These are phyloP conservation scores for Rhombomys opimus DNA, from an alignment of 2,113 vertebrate genomes.

Conservation along the genomic window DNA sequence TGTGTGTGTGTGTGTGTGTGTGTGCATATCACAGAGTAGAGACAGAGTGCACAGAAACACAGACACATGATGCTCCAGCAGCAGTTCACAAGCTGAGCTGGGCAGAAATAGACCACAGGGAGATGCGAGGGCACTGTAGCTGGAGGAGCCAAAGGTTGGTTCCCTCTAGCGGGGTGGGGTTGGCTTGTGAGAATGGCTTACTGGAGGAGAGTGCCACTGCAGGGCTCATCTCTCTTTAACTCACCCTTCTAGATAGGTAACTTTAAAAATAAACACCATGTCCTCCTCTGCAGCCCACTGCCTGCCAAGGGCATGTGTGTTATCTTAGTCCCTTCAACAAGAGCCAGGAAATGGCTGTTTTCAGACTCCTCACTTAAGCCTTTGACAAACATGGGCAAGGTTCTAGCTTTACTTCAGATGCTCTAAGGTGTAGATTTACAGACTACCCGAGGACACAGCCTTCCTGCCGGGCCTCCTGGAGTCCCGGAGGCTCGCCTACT, in stretches of 20 bases:
- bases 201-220: not conserved
- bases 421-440: not conserved
- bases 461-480: not conserved
- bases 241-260: not conserved
- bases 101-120: not conserved
- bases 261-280: not conserved
- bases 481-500: not conserved
- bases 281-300: not conserved
- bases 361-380: not conserved
- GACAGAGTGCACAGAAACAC: not conserved
- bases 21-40: not conserved
- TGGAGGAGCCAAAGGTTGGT: not conserved
- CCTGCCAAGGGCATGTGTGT: not conserved
- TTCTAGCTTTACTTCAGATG: not conserved
- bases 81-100: not conserved
- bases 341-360: not conserved
- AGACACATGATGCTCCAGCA: not conserved
- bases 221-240: not conserved
- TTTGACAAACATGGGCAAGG: not conserved
- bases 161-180: not conserved
- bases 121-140: fast-evolving
- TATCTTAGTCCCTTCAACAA: not conserved
- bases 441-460: not conserved
- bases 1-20: too few relatives aligned
- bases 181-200: not conserved